Evolutionary conservation across 2,797 vertebrate species (phyloP).

Genomic region (Enteromius afrohamiltoni): DNA sequence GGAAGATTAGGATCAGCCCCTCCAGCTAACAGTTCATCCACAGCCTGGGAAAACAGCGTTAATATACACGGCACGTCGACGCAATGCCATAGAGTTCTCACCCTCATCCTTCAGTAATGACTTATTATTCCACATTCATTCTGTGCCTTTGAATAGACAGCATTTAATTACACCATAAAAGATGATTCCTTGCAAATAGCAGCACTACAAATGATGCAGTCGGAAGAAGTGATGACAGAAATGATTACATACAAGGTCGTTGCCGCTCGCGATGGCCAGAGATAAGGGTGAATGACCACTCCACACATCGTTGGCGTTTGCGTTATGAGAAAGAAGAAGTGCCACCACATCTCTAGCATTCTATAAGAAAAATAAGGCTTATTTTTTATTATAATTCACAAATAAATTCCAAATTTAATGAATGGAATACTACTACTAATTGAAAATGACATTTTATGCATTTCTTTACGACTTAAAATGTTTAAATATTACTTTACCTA

Average conservation of each 20-base stretch:
- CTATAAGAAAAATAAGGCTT: constrained; percentile 65
- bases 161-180: neutral
- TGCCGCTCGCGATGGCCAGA: constrained; percentile 85
- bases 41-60: constrained; percentile 70
- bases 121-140: constrained; percentile 10
- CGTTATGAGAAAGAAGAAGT: constrained; percentile 80
- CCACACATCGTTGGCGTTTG: constrained; percentile 82
- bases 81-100: neutral
- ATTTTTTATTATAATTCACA: neutral
- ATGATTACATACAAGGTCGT: constrained; percentile 78
- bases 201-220: constrained; percentile 9
- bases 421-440: neutral
- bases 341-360: constrained; percentile 76
- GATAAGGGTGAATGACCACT: constrained; percentile 89
- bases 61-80: constrained; percentile 4
- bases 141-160: neutral
- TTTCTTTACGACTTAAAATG: neutral
- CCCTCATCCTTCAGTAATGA: neutral
- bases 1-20: constrained; percentile 85
- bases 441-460: neutral
- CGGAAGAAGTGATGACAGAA: neutral
- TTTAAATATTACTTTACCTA: neutral
- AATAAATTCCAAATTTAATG: neutral
- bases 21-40: constrained; percentile 79
- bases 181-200: neutral